Conservation (phyloP, 2,113 vertebrate genomes). For the Amphiprion ocellaris region DNA sequence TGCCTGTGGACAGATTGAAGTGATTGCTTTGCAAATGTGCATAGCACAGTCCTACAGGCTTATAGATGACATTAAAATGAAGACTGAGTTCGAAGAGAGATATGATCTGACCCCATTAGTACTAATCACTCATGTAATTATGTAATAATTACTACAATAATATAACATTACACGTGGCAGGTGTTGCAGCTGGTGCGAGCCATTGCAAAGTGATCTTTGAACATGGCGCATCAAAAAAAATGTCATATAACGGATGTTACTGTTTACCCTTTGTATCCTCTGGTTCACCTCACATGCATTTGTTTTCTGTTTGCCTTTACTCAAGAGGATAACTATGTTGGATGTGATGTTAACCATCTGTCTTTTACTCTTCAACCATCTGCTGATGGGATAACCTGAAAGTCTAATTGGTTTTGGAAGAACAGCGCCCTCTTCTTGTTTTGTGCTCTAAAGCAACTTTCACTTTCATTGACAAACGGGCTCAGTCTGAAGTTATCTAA, state of each 20-base stretch:
- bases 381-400: conserved; percentile 42
- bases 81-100: too few species aligned
- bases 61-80: too few species aligned
- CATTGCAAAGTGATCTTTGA: too few species aligned
- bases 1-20: too few species aligned
- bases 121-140: too few species aligned
- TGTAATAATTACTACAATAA: too few species aligned
- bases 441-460: not conserved
- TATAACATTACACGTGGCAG: too few species aligned
- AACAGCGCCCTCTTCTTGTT: conserved; percentile 40
- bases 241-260: conserved; percentile 25
- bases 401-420: conserved; percentile 11
- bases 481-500: not conserved
- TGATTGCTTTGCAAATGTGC: too few species aligned
- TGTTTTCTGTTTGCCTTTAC: conserved; percentile 48
- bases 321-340: conserved; percentile 57
- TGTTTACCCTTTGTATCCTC: conserved; percentile 6
- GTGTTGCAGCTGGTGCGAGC: too few species aligned
- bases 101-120: too few species aligned
- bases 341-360: conserved; percentile 68
- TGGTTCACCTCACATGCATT: conserved; percentile 18
- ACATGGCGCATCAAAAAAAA: too few species aligned
- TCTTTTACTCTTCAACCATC: conserved; percentile 44
- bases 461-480: not conserved
- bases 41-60: too few species aligned